Evolutionary conservation across 2,113 vertebrate species (phyloP).

Genomic region (Muntiacus muntjak): DNA sequence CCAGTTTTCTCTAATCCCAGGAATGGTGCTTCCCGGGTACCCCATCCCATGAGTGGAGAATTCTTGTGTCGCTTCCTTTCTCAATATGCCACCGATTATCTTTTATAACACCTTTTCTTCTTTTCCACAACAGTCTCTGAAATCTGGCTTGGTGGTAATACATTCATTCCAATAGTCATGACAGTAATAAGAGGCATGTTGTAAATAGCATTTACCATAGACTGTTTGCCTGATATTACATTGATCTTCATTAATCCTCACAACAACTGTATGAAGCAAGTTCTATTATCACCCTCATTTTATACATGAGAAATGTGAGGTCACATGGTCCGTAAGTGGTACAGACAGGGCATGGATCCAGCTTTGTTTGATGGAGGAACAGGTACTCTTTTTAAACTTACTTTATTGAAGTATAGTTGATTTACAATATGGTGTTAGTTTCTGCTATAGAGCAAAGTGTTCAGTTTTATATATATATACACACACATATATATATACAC

Average conservation of each 20-base stretch:
- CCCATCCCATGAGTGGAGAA: neutral
- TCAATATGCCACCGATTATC: neutral
- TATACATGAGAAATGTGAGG: neutral
- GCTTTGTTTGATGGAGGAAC: neutral
- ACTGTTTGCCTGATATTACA: neutral
- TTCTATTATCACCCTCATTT: neutral
- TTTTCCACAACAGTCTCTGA: neutral
- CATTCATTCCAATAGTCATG: neutral
- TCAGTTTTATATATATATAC: neutral
- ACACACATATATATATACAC: too few relatives aligned
- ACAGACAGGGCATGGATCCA: neutral
- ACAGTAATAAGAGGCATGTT: neutral
- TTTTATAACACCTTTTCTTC: neutral
- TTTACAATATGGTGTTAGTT: neutral
- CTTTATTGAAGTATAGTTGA: neutral
- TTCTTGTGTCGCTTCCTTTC: neutral
- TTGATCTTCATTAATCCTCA: neutral
- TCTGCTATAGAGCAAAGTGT: neutral
- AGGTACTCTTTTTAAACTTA: neutral
- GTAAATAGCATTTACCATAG: neutral
- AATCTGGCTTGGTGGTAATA: neutral
- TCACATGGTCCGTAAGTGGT: neutral
- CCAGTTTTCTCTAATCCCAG: neutral
- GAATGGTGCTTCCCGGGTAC: neutral
- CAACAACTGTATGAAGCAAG: neutral